Evolutionary conservation across 2,113 vertebrate genomes (phyloP), one percentile per base, ranked within the genome.

Genomic region (Centropus bengalensis): DNA sequence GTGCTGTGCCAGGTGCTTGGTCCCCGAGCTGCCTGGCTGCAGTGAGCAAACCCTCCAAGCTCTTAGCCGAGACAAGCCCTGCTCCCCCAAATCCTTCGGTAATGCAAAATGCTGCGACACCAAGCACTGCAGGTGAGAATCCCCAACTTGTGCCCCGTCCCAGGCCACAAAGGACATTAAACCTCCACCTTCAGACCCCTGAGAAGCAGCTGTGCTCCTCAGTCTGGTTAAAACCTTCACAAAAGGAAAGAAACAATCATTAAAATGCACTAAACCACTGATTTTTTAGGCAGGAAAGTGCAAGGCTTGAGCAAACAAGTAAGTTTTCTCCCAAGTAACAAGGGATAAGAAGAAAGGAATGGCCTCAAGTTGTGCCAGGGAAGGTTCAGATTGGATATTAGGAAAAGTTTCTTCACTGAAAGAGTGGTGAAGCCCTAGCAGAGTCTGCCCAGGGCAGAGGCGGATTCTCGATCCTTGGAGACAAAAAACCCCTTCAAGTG

Each of bases 71-170:
- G 38, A 24, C 32, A 49, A 64, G 15, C 12, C n/a, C 36, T 1
- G 2, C 3, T 15, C 49, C 26, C 63, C 63, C 82, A 64, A 40
- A 80, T 9, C 1, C 58, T 9, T 2, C 1, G 5, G 14, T 6
- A 8, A 18, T 1, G 5, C 17, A 20, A 20, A 44, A 14, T 3
- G 17, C 40, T 49, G 2, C 6, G 1, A 14, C 3, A 0, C 28
- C 1, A 2, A 28, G 17, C 4, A 16, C 40, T 27, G 47, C 1
- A 3, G n/a, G 42, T 68, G 58, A 71, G 36, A 45, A 3, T 51
- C 44, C 23, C 54, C 8, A 16, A 26, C 3, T 47, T 10, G 0
- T 1, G 1, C 14, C 52, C 0, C 0, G 14, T 3, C 26, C 62
- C 3, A 3, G 30, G 13, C 51, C 69, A 26, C 1, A 1, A 27